These are phyloP conservation scores for Idaea dimidiata DNA, from an alignment of 2,888 invertebrate species.

Conservation along the genomic window DNA sequence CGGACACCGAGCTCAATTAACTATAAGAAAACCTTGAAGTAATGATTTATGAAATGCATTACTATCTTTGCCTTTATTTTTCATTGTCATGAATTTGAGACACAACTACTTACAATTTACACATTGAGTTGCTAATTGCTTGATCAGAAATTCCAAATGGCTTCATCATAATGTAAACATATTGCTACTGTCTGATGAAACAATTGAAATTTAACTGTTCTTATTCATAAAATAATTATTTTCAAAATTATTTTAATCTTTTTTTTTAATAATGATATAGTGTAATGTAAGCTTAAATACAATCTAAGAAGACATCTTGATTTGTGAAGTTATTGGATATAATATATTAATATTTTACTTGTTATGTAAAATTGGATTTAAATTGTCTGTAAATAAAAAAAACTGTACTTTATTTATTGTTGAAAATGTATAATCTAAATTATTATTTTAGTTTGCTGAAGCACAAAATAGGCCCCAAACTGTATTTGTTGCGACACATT, in stretches of 20 bases:
- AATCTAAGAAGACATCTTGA: not conserved
- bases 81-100: not conserved
- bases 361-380: not conserved
- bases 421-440: not conserved
- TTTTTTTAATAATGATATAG: not conserved
- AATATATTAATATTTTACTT: not conserved
- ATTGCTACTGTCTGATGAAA: not conserved
- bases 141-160: not conserved
- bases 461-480: not conserved
- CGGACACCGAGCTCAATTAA: slow-evolving; percentile 55
- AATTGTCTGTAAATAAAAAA: not conserved
- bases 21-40: slow-evolving; percentile 20
- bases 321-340: not conserved
- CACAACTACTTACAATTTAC: not conserved
- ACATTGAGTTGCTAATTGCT: not conserved
- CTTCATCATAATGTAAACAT: not conserved
- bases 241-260: not conserved
- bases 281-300: not conserved
- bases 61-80: not conserved
- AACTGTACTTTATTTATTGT: not conserved
- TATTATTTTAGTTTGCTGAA: not conserved
- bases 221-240: not conserved
- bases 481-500: too few relatives aligned
- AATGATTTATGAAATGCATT: not conserved
- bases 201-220: not conserved